Evolutionary conservation across 2,113 vertebrate genomes (phyloP), one percentile per base, ranked within the genome.

Genomic region (Variabilichromis moorii): DNA sequence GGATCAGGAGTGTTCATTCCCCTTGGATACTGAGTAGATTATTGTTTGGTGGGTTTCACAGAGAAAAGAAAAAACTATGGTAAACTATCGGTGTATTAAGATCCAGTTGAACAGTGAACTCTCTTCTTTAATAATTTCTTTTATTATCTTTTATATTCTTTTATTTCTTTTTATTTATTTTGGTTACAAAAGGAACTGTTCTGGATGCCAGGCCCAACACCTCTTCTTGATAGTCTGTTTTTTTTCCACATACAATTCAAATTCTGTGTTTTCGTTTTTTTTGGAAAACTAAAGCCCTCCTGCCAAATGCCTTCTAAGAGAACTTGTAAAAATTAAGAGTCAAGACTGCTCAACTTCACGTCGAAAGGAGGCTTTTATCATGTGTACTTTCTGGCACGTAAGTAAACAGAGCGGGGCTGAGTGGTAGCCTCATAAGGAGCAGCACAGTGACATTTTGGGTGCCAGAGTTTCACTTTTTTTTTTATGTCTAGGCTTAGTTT

Each of bases 371-470:
- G 84, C 89, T 94, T 88, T 94, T 94, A 95, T 93, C 92, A 92
- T 87, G 94, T 95, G 94, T 86, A 91, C 89, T 89, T 93, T 90
- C 91, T 96, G 95, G 94, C 94, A 93, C 79, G 7, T 88, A 91
- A 91, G 92, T 82, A 94, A 92, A 86, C 88, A 88, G 89, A 85
- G 80, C 13, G 3, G 37, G 24, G 26, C 80, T 88, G 86, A 89
- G 71, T 68, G 68, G 90, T 54, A 90, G 81, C 78, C 85, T 84
- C 86, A 82, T 90, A 87, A 86, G 88, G 71, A 93, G 88, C 87
- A 66, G 82, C 82, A 90, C 90, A 92, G 90, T 90, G 90, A 94
- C 93, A 93, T 89, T 85, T 79, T 28, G 61, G 88, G 90, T 90
- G 92, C 91, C 88, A 93, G 91, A 87, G 86, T 92, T 89, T 84